Conservation (phyloP, 1,140 invertebrate genomes). For the Ladona fulva region DNA sequence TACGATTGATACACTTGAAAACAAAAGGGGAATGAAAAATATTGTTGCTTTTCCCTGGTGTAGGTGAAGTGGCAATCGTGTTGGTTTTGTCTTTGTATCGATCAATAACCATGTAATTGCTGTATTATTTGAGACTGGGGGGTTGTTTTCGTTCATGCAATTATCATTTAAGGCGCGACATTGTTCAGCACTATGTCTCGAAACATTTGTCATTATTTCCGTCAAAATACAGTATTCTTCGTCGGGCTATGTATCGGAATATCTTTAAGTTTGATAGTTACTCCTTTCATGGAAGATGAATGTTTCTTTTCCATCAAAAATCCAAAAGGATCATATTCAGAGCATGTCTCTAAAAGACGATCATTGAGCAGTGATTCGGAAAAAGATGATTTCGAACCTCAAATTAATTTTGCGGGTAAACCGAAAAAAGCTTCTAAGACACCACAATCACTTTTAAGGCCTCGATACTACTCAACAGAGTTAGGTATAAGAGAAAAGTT, state of each 20-base stretch:
- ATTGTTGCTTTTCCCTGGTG: too few relatives aligned
- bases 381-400: constrained; percentile 44
- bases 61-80: too few relatives aligned
- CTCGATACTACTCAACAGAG: constrained; percentile 86
- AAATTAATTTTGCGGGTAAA: constrained; percentile 44
- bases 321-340: not conserved
- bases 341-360: constrained; percentile 20
- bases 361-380: constrained; percentile 14
- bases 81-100: too few relatives aligned
- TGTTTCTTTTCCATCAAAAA: constrained; percentile 12
- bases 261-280: constrained; percentile 19
- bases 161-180: too few relatives aligned
- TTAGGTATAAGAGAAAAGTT: constrained; percentile 81
- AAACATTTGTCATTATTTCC: not conserved
- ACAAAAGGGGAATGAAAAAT: too few relatives aligned
- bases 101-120: too few relatives aligned
- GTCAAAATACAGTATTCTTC: constrained; percentile 25
- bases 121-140: too few relatives aligned
- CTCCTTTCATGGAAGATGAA: constrained; percentile 20
- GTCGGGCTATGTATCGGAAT: constrained; percentile 34
- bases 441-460: constrained; percentile 51
- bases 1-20: too few relatives aligned
- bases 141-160: too few relatives aligned
- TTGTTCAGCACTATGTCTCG: not conserved
- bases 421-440: constrained; percentile 40